These are phyloP conservation scores for Linnaemya tessellans DNA, from an alignment of 2,888 invertebrate species.

Conservation along the genomic window DNA sequence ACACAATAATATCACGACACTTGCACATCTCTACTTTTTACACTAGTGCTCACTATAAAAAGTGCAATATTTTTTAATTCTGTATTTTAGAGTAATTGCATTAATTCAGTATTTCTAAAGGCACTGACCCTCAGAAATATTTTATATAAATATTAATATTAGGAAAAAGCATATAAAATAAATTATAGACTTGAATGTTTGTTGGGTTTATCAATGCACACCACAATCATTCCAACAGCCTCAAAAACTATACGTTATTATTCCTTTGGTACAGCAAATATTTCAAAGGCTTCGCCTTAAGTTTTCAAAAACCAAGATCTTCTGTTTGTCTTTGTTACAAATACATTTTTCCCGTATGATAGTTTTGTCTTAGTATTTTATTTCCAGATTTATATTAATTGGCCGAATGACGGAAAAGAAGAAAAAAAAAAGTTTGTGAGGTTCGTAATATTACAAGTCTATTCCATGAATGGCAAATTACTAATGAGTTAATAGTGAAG, in stretches of 20 bases:
- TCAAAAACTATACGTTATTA: slow-evolving; percentile 34
- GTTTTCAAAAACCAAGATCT: slow-evolving; percentile 45
- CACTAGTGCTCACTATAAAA: too few species aligned
- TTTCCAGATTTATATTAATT: slow-evolving; percentile 68
- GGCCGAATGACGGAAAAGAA: slow-evolving; percentile 47
- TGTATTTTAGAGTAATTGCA: too few species aligned
- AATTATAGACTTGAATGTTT: not conserved
- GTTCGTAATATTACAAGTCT: slow-evolving; percentile 3
- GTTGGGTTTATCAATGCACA: not conserved
- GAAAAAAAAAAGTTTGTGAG: not conserved
- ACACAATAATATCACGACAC: too few species aligned
- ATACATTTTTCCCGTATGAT: slow-evolving; percentile 15
- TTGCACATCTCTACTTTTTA: too few species aligned
- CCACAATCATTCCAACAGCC: not conserved
- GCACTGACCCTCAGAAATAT: too few species aligned
- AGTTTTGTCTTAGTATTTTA: slow-evolving; percentile 54
- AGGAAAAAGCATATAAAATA: not conserved
- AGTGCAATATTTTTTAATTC: too few species aligned
- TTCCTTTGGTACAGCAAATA: not conserved
- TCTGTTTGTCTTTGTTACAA: not conserved
- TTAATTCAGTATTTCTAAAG: too few species aligned
- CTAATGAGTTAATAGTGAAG: slow-evolving; percentile 6
- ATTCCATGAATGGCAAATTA: not conserved
- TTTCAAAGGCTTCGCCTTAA: slow-evolving; percentile 41
- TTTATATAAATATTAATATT: too few species aligned